Conservation (phyloP, 2,113 vertebrate genomes). For the Leptocoma aspasia region DNA sequence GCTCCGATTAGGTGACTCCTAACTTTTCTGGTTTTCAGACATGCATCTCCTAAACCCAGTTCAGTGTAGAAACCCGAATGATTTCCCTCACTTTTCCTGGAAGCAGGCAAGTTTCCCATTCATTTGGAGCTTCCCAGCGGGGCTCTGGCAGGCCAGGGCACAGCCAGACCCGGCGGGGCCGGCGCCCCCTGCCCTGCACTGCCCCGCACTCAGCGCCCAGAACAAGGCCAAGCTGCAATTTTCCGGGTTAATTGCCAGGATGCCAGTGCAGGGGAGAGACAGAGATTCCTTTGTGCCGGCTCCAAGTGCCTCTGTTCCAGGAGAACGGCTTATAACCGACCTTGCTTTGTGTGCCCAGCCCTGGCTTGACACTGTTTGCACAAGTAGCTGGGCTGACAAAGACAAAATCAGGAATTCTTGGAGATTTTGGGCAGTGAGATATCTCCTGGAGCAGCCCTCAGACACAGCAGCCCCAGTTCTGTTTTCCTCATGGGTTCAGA, state of each 20-base stretch:
- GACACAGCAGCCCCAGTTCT: not conserved
- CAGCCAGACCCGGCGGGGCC: not conserved
- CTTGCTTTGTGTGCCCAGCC: conserved; percentile 23
- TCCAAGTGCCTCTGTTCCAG: conserved; percentile 38
- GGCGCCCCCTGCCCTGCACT: fast-evolving
- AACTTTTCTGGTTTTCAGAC: not conserved
- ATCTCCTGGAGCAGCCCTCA: not conserved
- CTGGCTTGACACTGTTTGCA: not conserved
- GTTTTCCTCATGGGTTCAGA: not conserved
- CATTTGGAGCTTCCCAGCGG: fast-evolving
- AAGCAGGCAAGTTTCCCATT: fast-evolving
- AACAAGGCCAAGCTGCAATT: conserved; percentile 9
- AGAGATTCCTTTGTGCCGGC: conserved; percentile 62
- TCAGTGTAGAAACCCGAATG: not conserved
- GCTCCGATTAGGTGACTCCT: not conserved
- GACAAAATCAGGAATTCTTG: not conserved
- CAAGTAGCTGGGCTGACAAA: conserved; percentile 32
- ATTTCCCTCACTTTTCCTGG: not conserved
- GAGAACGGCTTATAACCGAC: conserved; percentile 4
- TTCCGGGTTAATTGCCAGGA: conserved; percentile 62
- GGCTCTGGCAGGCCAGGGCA: fast-evolving
- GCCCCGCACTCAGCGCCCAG: not conserved
- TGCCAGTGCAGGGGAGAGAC: conserved; percentile 37
- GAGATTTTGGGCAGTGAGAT: conserved; percentile 14
- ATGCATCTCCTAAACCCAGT: fast-evolving